These are phyloP conservation scores for Pseudococcus jackbeardsleyi DNA, from an alignment of 2,888 invertebrate species.

Conservation along the genomic window DNA sequence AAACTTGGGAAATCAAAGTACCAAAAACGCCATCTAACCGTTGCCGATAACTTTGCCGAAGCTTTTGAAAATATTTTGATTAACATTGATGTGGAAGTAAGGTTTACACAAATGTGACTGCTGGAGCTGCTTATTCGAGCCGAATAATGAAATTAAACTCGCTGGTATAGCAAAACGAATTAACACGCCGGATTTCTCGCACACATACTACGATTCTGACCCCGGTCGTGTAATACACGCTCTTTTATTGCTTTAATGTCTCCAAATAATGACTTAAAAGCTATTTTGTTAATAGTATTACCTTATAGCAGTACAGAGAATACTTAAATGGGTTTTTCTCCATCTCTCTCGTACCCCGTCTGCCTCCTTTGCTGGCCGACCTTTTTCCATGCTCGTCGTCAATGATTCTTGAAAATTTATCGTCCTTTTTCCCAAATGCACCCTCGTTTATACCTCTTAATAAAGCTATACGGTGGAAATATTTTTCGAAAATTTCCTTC, in stretches of 20 bases:
- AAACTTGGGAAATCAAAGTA: not conserved
- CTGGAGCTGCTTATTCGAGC: constrained; percentile 23
- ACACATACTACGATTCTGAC: constrained; percentile 28
- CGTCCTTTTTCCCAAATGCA: constrained; percentile 18
- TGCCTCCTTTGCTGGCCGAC: not conserved
- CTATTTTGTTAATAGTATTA: constrained; percentile 60
- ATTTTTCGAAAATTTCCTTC: constrained; percentile 16
- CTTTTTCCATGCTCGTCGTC: not conserved
- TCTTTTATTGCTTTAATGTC: constrained; percentile 62
- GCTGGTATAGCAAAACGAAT: constrained; percentile 34
- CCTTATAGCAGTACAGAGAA: constrained; percentile 32
- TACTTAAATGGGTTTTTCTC: constrained; percentile 37
- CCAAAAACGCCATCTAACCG: not conserved
- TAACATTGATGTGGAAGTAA: constrained; percentile 26
- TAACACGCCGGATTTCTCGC: constrained; percentile 41
- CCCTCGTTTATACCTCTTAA: constrained; percentile 41
- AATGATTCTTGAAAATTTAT: constrained; percentile 46
- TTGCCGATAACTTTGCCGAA: not conserved
- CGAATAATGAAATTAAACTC: constrained; percentile 51
- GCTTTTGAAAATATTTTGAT: constrained; percentile 35
- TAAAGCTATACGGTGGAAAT: constrained; percentile 6
- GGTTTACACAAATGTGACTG: not conserved
- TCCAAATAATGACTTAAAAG: constrained; percentile 59
- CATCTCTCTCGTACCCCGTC: not conserved
- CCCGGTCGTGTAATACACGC: constrained; percentile 40